Base-by-base conservation (phyloP, 2,797 vertebrate genomes). In the Buphagus erythrorhynchus region DNA sequence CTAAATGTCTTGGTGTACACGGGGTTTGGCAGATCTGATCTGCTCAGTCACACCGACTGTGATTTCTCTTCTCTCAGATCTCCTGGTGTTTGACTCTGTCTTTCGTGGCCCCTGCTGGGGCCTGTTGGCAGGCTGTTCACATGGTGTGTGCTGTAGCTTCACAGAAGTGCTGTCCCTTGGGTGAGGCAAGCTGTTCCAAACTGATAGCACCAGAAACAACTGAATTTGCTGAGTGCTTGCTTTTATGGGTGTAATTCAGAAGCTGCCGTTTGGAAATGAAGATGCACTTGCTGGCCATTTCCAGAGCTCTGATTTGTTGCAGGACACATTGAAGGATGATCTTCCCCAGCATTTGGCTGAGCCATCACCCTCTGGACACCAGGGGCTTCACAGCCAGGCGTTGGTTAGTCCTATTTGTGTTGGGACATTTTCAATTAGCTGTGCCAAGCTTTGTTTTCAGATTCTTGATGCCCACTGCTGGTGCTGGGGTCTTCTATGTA, bases 101-200 rank as follows among this genome's bases (percentile, higher is more conserved):
- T 86, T 88, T 52, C 3, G 0, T 65, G 48, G 29, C 16, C 18
- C 65, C 42, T 1, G 2, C 5, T 0, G 2, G 16, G 42, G 38
- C 17, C 58, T 76, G 43, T 52, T 2, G 13, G 48, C n/a, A 42
- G 49, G 52, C 65, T 49, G 16, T 78, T 74, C 1, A 2, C 29
- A 9, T 25, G 28, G 36, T 57, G n/a, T 21, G 29, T 75, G 62
- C 72, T 88, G 72, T 68, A 77, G 74, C 52, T 83, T 80, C 62
- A 35, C 61, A 55, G 46, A 77, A 92, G 28, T 81, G n/a, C 63
- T 43, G 63, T 59, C 59, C 42, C 26, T 69, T 74, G 25, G 35
- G n/a, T 51, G 21, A 72, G 36, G 31, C 38, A 35, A 14, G 20
- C 49, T 74, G n/a, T 57, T 83, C 62, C 0, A 2, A 68, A 31